Evolutionary conservation across 1,140 invertebrate genomes (phyloP).

Genomic region (Ruditapes philippinarum): DNA sequence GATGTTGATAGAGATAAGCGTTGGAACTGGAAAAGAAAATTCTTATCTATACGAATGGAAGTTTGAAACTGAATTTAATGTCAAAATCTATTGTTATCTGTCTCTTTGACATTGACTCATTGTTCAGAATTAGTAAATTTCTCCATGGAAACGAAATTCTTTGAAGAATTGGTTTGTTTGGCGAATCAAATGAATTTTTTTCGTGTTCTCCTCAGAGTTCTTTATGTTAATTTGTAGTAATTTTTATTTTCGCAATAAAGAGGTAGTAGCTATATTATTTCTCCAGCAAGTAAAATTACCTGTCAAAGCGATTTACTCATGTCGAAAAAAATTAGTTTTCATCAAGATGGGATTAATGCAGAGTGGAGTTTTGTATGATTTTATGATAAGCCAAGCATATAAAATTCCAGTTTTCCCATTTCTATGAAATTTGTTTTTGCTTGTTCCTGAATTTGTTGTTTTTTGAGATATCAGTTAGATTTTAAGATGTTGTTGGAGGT

Average conservation of each 20-base stretch:
- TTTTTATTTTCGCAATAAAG: slow-evolving; percentile 22
- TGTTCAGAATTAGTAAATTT: slow-evolving; percentile 58
- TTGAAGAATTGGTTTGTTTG: slow-evolving; percentile 7
- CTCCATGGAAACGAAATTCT: slow-evolving; percentile 61
- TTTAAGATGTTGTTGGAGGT: too few species aligned
- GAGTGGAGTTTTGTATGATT: background rate
- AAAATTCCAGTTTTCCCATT: background rate
- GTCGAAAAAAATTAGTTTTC: slow-evolving; percentile 12
- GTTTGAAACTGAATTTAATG: slow-evolving; percentile 67
- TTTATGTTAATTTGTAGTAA: slow-evolving; percentile 25
- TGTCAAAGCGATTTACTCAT: slow-evolving; percentile 18
- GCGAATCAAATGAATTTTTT: slow-evolving; percentile 25
- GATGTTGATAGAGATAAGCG: slow-evolving; percentile 56
- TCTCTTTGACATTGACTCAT: slow-evolving; percentile 54
- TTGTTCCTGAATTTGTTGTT: background rate
- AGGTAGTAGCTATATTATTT: background rate
- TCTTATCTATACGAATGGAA: slow-evolving; percentile 53
- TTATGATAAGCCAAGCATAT: background rate
- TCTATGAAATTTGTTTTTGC: background rate
- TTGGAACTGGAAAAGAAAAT: slow-evolving; percentile 17
- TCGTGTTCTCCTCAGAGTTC: slow-evolving; percentile 3
- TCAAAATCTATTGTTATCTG: slow-evolving; percentile 67
- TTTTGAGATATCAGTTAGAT: background rate
- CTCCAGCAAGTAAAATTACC: slow-evolving; percentile 4
- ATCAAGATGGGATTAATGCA: background rate